Conservation (phyloP, 2,113 vertebrate species). For the Gobio gobio region DNA sequence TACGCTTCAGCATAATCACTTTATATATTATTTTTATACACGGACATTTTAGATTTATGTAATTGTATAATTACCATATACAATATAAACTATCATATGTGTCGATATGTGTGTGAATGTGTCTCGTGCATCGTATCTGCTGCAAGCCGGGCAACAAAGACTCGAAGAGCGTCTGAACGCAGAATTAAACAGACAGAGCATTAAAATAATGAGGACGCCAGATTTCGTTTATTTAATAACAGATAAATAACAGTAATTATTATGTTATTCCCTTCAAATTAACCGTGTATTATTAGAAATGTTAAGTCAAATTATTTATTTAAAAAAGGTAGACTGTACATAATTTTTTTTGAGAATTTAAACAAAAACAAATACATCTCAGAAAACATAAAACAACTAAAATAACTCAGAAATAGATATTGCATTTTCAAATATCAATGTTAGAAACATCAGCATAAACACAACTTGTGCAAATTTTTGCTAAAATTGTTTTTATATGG, state of each 20-base stretch:
- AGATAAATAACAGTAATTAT: background rate
- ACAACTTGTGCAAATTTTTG: too few species aligned
- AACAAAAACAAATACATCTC: background rate
- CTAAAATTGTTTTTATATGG: background rate
- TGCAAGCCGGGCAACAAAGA: background rate
- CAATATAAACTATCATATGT: background rate
- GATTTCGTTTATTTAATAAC: background rate
- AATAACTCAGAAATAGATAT: background rate
- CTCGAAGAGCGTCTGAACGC: background rate
- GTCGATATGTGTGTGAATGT: background rate
- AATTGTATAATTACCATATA: background rate
- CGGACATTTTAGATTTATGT: background rate
- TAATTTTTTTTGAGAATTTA: background rate
- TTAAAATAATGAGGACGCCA: background rate
- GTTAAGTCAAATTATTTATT: background rate
- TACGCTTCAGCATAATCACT: background rate
- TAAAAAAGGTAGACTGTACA: background rate
- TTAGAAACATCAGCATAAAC: background rate
- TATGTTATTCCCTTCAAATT: background rate
- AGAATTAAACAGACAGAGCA: background rate
- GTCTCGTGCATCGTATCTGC: background rate
- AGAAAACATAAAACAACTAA: background rate
- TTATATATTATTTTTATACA: background rate
- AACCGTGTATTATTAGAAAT: too few species aligned
- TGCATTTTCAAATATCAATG: background rate